phyloP scores from a whole-genome alignment of 2,113 vertebrate species.

The Bos javanicus region DNA sequence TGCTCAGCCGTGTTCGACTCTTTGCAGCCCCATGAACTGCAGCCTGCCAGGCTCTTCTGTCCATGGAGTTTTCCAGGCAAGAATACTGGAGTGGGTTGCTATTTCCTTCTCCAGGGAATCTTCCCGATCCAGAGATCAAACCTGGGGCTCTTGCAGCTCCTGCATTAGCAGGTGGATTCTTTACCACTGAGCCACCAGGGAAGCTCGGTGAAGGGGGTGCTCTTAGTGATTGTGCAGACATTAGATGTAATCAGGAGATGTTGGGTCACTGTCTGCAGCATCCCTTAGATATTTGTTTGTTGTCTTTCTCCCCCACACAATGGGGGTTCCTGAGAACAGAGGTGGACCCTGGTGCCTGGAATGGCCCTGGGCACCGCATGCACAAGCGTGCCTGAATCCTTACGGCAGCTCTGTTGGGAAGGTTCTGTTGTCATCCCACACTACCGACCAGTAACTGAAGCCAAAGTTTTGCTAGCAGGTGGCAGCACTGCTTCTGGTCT shows the following conservation, averaged over 20 bases:
- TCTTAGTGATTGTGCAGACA: fast-evolving
- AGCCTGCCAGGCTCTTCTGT: neutral
- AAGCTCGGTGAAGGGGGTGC: fast-evolving
- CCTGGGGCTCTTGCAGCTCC: neutral
- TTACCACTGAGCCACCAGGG: neutral
- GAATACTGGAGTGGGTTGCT: neutral
- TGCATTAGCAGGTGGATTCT: neutral
- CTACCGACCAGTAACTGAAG: fast-evolving
- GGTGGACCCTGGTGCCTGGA: neutral
- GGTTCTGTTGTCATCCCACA: fast-evolving
- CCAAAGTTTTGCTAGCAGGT: neutral
- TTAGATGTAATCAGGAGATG: neutral
- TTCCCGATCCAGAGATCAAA: neutral
- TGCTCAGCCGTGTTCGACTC: neutral
- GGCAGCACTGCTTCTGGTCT: fast-evolving
- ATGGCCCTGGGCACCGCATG: neutral
- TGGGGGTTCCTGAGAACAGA: neutral
- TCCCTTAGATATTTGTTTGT: fast-evolving
- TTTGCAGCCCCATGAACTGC: neutral
- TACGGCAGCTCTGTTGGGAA: fast-evolving
- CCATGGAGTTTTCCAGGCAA: neutral
- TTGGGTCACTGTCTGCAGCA: fast-evolving
- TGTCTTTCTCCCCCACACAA: neutral
- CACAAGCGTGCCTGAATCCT: fast-evolving
- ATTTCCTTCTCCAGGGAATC: neutral